These are phyloP conservation scores for Drosophila affinis DNA, from an alignment of 2,888 invertebrate species.

Conservation along the genomic window DNA sequence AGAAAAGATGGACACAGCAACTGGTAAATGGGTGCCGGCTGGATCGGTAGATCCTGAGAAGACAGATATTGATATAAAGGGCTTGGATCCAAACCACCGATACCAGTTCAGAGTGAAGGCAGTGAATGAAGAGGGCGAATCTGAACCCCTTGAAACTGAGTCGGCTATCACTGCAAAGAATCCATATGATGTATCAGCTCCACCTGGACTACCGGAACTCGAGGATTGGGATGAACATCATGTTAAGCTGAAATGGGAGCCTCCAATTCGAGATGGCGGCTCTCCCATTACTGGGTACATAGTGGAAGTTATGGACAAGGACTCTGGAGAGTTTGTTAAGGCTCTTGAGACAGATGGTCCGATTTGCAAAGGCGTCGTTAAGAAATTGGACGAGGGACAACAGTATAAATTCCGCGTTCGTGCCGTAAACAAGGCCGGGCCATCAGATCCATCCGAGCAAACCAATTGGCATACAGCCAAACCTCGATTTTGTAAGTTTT, in stretches of 20 bases:
- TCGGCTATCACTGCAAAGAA: slow-evolving; percentile 96
- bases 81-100: slow-evolving; percentile 96
- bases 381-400: slow-evolving; percentile 95
- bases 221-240: slow-evolving; percentile 96
- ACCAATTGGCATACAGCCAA: slow-evolving; percentile 96
- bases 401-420: slow-evolving; percentile 97
- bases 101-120: slow-evolving; percentile 99
- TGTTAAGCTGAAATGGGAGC: slow-evolving; percentile 95
- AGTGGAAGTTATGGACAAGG: slow-evolving; percentile 96
- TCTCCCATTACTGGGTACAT: slow-evolving; percentile 97
- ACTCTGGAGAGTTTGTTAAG: slow-evolving; percentile 92
- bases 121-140: slow-evolving; percentile 98
- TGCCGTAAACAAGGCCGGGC: slow-evolving; percentile 98
- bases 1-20: slow-evolving; percentile 96
- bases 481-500: slow-evolving; percentile 91
- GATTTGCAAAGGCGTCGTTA: slow-evolving; percentile 93
- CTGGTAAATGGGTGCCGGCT: slow-evolving; percentile 95
- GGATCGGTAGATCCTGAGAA: slow-evolving; percentile 92
- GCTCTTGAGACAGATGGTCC: slow-evolving; percentile 93
- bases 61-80: slow-evolving; percentile 91
- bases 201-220: slow-evolving; percentile 95
- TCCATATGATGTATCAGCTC: slow-evolving; percentile 95
- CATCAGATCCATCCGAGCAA: slow-evolving; percentile 95
- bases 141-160: slow-evolving; percentile 96
- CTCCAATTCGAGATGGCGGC: slow-evolving; percentile 94